These are phyloP conservation scores for Subacronicta megacephala DNA, from an alignment of 2,888 invertebrate species.

Conservation along the genomic window DNA sequence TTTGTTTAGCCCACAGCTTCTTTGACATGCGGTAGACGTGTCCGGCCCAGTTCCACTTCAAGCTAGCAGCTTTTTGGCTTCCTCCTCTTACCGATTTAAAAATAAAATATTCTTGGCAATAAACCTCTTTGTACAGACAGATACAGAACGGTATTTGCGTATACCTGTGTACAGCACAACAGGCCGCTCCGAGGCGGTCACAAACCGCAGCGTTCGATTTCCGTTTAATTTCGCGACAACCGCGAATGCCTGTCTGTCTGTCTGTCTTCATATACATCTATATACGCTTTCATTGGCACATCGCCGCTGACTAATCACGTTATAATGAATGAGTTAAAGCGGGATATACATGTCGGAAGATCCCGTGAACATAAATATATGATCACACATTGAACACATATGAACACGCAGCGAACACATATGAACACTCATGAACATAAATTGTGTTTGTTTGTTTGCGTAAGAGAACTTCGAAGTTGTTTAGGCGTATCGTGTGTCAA, in stretches of 20 bases:
- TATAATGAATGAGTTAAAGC: conserved; percentile 61
- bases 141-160: conserved; percentile 30
- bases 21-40: too few relatives aligned
- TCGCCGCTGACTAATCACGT: conserved; percentile 61
- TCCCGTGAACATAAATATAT: too few relatives aligned
- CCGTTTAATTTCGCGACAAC: conserved; percentile 81
- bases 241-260: conserved; percentile 52
- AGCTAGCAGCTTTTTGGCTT: too few relatives aligned
- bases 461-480: neutral
- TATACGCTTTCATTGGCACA: conserved; percentile 33
- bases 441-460: conserved; percentile 18
- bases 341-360: conserved; percentile 44
- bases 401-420: too few relatives aligned
- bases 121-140: conserved; percentile 20
- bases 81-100: too few relatives aligned
- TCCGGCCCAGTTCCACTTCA: conserved; percentile 10
- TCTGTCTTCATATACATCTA: conserved; percentile 40
- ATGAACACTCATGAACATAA: conserved; percentile 4
- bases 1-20: too few relatives aligned
- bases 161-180: conserved; percentile 37
- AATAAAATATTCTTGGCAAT: too few relatives aligned
- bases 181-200: conserved; percentile 59
- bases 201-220: conserved; percentile 84
- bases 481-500: too few relatives aligned
- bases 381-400: too few relatives aligned